Evolutionary conservation across 1,140 invertebrate genomes (phyloP), one percentile per base, ranked within the genome.

Genomic region (Pachyrhynchus sulphureomaculatus): DNA sequence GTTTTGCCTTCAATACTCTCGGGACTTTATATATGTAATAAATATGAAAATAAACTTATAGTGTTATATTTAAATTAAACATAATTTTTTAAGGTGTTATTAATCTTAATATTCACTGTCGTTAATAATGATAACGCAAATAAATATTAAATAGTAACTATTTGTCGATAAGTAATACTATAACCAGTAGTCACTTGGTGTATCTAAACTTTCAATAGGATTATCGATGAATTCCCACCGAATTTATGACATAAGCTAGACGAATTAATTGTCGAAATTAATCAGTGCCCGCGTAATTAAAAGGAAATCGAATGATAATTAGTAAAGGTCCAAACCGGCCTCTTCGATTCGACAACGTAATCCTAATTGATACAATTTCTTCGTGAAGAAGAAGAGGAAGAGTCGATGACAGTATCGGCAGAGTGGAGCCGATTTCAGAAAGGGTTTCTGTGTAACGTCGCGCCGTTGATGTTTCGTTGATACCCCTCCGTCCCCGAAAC

Each of bases 381-480:
- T 49, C 36, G 52, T 52, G 58, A 36, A 61, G 33, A 51, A 20
- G 55, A 56, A 24, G 58, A 36, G 57, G 33, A 51, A 20, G 55
- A 56, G 32, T 21, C 59, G 62, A 44, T 68, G 68, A 67, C 65
- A 62, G 64, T 52, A 34, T 62, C 62, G 67, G 58, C 67, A 47
- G 66, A 65, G 58, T 66, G 71, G 71, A 70, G 70, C 71, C 71
- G 68, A 53, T 29, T 49, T 41, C 65, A 70, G 66, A 73, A 73
- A 73, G 71, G 71, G 71, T 73, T 73, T 73, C 71, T 67, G 66
- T 73, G 71, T 73, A 68, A 13, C 57, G 70, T 73, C 71, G 66
- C 68, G 70, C 47, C 68, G 59, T 56, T 47, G 32, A n/a, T 44
- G 34, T 53, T 29, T 32, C 18, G 44, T 23, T 47, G 59, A 29